Conservation (phyloP, 2,113 vertebrate species). For the Hemicordylus capensis region DNA sequence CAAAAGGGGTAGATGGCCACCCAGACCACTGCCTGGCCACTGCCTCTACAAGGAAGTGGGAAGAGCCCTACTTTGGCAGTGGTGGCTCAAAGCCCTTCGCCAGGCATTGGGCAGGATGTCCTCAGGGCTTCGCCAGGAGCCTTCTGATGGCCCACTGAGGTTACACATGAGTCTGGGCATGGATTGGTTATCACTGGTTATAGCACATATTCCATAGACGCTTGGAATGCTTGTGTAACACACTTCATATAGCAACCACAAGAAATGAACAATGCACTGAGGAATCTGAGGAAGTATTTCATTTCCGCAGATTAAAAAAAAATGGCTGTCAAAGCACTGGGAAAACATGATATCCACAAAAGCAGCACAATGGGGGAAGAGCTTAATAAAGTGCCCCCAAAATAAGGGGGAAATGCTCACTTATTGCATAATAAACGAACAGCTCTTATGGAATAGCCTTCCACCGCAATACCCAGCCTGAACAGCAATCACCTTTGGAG, state of each 20-base stretch:
- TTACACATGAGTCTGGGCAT: no score
- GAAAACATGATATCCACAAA: background rate
- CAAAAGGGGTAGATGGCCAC: no score
- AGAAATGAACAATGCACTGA: background rate
- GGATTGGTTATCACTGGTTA: background rate
- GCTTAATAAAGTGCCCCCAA: no score
- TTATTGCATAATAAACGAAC: background rate
- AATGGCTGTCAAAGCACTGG: background rate
- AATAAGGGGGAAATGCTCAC: no score
- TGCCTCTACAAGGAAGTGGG: no score
- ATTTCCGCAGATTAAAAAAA: background rate
- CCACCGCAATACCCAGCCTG: background rate
- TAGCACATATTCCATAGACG: background rate
- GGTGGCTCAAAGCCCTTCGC: no score
- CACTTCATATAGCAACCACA: background rate
- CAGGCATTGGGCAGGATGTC: no score
- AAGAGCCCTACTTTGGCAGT: no score
- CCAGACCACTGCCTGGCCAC: no score
- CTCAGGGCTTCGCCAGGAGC: no score
- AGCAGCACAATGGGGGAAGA: background rate
- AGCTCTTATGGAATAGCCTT: background rate
- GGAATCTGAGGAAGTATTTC: background rate
- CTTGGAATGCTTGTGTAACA: background rate
- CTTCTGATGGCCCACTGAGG: no score
- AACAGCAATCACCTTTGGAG: background rate